phyloP scores from a whole-genome alignment of 2,113 vertebrate species.

The Pelecanoides urinatrix region DNA sequence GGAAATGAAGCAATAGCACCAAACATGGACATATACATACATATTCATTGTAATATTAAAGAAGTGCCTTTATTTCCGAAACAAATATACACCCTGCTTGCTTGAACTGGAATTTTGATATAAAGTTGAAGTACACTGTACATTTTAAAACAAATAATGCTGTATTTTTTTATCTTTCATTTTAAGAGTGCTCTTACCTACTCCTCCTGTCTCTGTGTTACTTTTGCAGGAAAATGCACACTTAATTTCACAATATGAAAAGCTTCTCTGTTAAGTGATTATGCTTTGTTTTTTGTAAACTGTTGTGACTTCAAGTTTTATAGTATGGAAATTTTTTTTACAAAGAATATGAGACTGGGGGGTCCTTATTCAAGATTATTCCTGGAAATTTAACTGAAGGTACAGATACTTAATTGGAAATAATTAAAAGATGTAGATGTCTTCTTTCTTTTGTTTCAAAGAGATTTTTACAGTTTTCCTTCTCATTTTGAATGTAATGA shows the following conservation, averaged over 20 bases:
- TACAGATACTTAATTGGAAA: conserved; percentile 27
- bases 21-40: background rate
- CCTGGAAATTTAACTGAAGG: background rate
- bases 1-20: background rate
- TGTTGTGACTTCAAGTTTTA: background rate
- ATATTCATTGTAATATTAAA: background rate
- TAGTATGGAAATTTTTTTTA: background rate
- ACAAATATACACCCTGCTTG: too few relatives aligned
- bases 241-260: background rate
- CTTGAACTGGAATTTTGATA: background rate
- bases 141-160: background rate
- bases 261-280: background rate
- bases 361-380: conserved; percentile 12
- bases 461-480: background rate
- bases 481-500: background rate
- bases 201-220: background rate
- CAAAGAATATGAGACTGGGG: background rate
- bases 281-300: background rate
- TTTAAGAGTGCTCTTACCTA: background rate
- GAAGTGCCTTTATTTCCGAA: background rate
- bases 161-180: background rate
- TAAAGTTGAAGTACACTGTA: background rate
- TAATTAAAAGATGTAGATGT: background rate
- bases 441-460: background rate
- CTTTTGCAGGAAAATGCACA: background rate